These are phyloP conservation scores for Aphelinus atriplicis DNA, from an alignment of 1,140 invertebrate species.

Conservation along the genomic window DNA sequence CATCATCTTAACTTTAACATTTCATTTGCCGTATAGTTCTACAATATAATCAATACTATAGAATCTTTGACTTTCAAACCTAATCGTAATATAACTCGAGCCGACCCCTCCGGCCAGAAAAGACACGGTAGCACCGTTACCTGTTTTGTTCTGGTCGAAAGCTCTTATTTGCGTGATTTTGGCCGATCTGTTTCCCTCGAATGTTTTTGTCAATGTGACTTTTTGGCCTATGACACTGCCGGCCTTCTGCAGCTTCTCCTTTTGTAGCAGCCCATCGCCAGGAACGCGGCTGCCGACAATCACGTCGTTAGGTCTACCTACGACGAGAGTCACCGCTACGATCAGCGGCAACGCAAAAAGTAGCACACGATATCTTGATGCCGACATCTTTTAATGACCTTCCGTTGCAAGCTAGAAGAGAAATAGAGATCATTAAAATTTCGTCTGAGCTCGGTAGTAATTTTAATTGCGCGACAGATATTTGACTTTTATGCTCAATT, in stretches of 20 bases:
- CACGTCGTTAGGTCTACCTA: constrained; percentile 47
- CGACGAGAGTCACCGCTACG: neutral
- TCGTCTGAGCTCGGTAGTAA: no score
- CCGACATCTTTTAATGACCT: no score
- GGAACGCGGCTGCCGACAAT: constrained; percentile 46
- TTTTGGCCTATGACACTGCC: constrained; percentile 47
- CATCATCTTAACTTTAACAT: no score
- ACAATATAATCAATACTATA: constrained; percentile 67
- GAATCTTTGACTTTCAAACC: constrained; percentile 66
- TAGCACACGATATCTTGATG: no score
- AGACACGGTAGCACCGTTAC: constrained; percentile 64
- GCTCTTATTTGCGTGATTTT: constrained; percentile 65
- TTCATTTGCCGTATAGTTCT: constrained; percentile 56
- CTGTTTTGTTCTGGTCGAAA: constrained; percentile 66
- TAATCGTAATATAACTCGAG: constrained; percentile 57
- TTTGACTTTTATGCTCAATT: no score
- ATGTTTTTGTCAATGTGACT: constrained; percentile 49
- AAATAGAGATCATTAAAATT: no score
- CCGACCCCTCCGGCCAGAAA: constrained; percentile 61
- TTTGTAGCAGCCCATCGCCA: constrained; percentile 45
- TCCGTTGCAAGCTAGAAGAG: no score
- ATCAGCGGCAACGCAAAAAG: neutral
- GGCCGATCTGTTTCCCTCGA: constrained; percentile 40
- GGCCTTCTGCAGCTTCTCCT: constrained; percentile 47
- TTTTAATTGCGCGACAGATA: no score